A percentile compares a stretch with the other conserved stretches of the same genome.
phyloP scores from a whole-genome alignment of 2,113 vertebrate species.

The Rhabdornis inornatus region DNA sequence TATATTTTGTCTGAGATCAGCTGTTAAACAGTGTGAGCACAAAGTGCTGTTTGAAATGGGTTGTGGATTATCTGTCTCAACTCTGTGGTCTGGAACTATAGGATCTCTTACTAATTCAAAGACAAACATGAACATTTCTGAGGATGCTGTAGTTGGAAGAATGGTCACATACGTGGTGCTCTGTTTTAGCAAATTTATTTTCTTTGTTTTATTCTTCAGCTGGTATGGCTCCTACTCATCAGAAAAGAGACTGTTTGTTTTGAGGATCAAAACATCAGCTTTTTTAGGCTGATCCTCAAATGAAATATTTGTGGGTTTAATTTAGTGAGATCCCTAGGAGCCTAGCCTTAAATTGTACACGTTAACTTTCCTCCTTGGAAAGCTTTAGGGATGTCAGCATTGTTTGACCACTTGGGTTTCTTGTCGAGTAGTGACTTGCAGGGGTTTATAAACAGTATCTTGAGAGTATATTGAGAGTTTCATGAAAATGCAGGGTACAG shows the following conservation, averaged over 20 bases:
- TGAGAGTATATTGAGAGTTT: not conserved
- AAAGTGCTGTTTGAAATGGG: not conserved
- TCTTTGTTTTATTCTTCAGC: not conserved
- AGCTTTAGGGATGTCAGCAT: not conserved
- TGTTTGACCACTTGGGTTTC: not conserved
- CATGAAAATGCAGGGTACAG: not conserved
- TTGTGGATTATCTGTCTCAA: not conserved
- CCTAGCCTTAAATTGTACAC: not conserved
- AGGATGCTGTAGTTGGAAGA: not conserved
- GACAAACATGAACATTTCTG: not conserved
- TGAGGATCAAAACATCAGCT: no score
- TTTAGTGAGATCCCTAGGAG: not conserved
- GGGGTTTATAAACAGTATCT: not conserved
- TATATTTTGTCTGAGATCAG: not conserved
- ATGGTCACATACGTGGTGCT: not conserved
- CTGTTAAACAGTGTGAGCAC: not conserved
- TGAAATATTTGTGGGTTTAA: not conserved
- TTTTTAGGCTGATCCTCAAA: not conserved
- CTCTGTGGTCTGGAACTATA: not conserved
- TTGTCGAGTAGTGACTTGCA: not conserved
- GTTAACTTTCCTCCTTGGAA: not conserved
- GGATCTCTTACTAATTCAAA: not conserved
- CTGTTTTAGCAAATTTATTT: not conserved
- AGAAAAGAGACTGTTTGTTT: not conserved
- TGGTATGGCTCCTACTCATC: not conserved